Evolutionary conservation across 2,888 invertebrate species (phyloP).

Genomic region (Adelphocoris suturalis): DNA sequence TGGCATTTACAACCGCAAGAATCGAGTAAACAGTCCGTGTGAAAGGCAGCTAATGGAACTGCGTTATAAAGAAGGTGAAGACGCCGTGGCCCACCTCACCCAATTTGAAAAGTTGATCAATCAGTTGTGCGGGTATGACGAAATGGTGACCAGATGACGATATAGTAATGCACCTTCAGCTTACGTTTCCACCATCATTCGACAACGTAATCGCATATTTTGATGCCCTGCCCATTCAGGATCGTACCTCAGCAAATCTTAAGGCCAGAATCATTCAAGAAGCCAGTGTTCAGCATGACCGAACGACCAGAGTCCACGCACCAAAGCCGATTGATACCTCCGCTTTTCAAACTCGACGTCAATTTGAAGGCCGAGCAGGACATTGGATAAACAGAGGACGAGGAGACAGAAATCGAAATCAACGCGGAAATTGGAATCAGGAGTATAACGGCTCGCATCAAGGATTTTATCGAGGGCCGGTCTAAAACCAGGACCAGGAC

Average conservation of each 20-base stretch:
- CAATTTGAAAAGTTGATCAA: slow-evolving; percentile 8
- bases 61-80: background rate
- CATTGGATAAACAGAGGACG: too few relatives aligned
- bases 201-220: background rate
- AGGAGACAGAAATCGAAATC: too few relatives aligned
- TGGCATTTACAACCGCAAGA: background rate
- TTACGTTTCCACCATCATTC: background rate
- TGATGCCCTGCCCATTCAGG: background rate
- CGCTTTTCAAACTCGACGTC: too few relatives aligned
- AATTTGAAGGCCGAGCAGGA: too few relatives aligned
- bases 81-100: background rate
- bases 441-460: too few relatives aligned
- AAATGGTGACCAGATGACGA: background rate
- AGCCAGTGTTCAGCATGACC: too few relatives aligned
- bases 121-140: background rate
- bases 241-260: background rate
- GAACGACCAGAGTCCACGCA: too few relatives aligned
- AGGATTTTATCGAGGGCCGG: too few relatives aligned
- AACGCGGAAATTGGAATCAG: too few relatives aligned
- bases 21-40: background rate
- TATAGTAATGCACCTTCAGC: background rate
- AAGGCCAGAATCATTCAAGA: background rate
- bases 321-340: too few relatives aligned
- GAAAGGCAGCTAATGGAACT: background rate
- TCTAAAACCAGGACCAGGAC: too few relatives aligned